Conservation (phyloP, 2,113 vertebrate species). For the Pyrgilauda ruficollis region DNA sequence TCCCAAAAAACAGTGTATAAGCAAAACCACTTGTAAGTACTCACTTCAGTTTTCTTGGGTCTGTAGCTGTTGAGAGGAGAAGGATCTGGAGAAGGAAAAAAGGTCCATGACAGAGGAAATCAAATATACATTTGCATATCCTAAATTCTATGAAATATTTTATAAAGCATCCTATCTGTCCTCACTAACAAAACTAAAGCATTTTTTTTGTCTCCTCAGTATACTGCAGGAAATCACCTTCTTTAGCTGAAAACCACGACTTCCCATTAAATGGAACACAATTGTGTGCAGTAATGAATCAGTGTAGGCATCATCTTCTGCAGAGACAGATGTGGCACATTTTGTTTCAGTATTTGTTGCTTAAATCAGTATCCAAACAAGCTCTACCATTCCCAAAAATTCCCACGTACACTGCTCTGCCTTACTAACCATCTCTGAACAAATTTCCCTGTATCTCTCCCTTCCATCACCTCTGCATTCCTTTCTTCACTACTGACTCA, state of each 20-base stretch:
- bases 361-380: neutral
- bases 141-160: neutral
- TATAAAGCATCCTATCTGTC: neutral
- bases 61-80: slow-evolving; percentile 77
- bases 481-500: neutral
- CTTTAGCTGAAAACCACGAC: neutral
- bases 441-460: neutral
- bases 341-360: neutral
- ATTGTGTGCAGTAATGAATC: neutral
- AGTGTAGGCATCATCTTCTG: neutral
- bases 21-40: slow-evolving; percentile 17
- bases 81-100: slow-evolving; percentile 74
- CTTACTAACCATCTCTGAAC: neutral
- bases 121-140: neutral
- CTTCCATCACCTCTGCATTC: neutral
- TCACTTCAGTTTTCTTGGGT: slow-evolving; percentile 76
- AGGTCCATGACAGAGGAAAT: neutral
- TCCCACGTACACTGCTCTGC: neutral
- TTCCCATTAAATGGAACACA: neutral
- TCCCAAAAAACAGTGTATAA: neutral
- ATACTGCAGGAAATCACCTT: neutral
- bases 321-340: neutral
- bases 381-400: neutral
- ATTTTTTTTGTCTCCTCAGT: neutral
- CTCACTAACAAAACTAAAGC: neutral